Conservation (phyloP, 2,113 vertebrate genomes). For the Clarias macrocephalus region DNA sequence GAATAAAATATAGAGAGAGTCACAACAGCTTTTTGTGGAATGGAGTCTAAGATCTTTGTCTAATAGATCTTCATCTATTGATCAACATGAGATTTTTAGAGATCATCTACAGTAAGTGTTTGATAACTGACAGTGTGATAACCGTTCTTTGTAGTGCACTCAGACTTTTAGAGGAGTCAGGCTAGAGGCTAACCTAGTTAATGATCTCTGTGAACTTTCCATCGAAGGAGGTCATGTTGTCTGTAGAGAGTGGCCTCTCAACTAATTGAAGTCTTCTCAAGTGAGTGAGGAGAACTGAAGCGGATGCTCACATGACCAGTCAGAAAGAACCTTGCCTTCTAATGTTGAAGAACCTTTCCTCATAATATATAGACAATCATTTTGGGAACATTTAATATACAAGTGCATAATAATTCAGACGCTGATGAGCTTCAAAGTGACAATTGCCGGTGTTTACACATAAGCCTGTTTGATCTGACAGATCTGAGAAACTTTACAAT, state of each 20-base stretch:
- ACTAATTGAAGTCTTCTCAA: constrained; percentile 22
- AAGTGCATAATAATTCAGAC: background rate
- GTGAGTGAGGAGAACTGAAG: constrained; percentile 12
- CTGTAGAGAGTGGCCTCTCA: background rate
- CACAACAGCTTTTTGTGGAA: background rate
- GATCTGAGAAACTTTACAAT: background rate
- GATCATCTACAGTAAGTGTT: background rate
- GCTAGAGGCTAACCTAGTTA: background rate
- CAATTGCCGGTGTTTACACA: background rate
- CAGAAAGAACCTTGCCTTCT: background rate
- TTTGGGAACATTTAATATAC: background rate
- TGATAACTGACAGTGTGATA: background rate
- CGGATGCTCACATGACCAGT: background rate
- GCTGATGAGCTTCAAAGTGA: background rate
- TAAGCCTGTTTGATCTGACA: background rate
- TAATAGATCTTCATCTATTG: background rate
- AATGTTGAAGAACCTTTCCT: background rate
- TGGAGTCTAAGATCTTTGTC: no score
- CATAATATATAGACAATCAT: background rate
- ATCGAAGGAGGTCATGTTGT: background rate
- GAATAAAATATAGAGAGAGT: background rate
- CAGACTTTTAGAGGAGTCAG: background rate
- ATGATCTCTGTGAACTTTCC: constrained; percentile 15
- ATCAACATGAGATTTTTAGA: background rate
- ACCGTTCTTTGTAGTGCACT: background rate